A percentile compares a stretch with the other conserved stretches of the same genome.
Conservation (phyloP, 2,113 vertebrate genomes). For the Dasyurus viverrinus region DNA sequence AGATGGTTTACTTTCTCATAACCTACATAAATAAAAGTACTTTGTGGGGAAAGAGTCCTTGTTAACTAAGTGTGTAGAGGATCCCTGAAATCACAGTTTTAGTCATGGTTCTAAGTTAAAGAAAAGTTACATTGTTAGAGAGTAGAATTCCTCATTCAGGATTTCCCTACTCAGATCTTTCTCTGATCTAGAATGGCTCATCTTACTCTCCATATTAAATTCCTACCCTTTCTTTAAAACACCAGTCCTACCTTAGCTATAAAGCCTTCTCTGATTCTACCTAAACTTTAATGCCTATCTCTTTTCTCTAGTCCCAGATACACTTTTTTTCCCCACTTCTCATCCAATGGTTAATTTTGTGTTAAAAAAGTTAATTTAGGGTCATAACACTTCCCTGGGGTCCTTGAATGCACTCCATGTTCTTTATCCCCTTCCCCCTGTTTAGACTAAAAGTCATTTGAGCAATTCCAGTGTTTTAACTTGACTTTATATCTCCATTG, state of each 20-base stretch:
- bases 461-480: neutral
- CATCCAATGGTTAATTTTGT: neutral
- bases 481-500: neutral
- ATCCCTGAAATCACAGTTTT: neutral
- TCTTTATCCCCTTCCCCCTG: too few species aligned
- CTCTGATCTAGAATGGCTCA: neutral
- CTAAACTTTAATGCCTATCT: too few species aligned
- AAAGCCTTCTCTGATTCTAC: neutral
- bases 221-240: neutral
- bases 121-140: neutral
- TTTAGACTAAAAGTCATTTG: neutral
- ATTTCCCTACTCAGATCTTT: too few species aligned
- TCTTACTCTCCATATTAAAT: neutral
- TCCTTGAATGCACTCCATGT: too few species aligned
- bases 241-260: neutral
- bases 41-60: neutral
- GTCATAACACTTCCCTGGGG: neutral
- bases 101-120: neutral
- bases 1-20: neutral
- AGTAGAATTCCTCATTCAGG: neutral
- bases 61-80: neutral
- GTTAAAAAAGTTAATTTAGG: neutral
- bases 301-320: neutral
- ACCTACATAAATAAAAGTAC: neutral
- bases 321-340: neutral